Evolutionary conservation across 2,797 vertebrate genomes (phyloP).

Genomic region (Carduelis carduelis): DNA sequence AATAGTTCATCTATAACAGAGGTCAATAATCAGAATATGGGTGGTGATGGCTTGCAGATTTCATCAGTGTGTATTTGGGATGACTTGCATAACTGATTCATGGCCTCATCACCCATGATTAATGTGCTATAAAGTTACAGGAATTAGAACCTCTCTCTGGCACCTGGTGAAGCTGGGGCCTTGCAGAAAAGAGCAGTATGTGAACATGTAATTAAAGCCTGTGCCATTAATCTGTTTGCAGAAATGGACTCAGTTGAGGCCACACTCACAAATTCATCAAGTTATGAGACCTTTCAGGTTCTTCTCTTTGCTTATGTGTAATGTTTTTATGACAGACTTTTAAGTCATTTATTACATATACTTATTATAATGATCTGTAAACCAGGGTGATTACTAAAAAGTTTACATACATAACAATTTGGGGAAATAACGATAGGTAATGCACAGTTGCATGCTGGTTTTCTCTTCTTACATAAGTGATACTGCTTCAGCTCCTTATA

Average conservation of each 20-base stretch:
- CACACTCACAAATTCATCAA: background rate
- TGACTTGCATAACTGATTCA: slow-evolving; percentile 10
- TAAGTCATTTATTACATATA: background rate
- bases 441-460: accelerated
- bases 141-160: background rate
- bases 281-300: background rate
- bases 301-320: background rate
- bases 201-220: background rate
- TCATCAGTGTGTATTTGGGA: background rate
- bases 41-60: background rate
- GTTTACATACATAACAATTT: background rate
- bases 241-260: background rate
- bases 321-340: background rate
- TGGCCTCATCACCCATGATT: slow-evolving; percentile 24
- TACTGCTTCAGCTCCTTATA: background rate
- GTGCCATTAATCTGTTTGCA: background rate
- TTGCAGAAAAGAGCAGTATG: background rate
- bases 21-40: background rate
- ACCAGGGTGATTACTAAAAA: background rate
- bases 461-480: background rate
- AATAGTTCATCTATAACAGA: background rate
- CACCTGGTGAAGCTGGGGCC: background rate
- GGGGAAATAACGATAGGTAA: background rate
- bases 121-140: slow-evolving; percentile 19
- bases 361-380: background rate